These are phyloP conservation scores for Rhagoletis zephyria DNA, from an alignment of 1,140 invertebrate genomes.

Conservation along the genomic window DNA sequence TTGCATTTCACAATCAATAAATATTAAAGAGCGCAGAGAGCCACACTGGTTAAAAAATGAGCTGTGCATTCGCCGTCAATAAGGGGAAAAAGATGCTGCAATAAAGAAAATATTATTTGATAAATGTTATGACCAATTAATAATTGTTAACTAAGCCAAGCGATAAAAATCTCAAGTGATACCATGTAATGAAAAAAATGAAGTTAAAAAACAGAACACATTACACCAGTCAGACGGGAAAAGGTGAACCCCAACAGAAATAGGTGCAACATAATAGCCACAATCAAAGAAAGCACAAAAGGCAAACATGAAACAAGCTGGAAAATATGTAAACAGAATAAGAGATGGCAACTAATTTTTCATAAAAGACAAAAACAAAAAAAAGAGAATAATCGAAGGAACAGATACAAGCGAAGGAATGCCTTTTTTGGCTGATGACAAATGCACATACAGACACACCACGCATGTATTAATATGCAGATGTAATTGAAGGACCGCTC, in stretches of 20 bases:
- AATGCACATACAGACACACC: background rate
- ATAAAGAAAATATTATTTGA: constrained; percentile 60
- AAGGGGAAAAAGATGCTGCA: constrained; percentile 35
- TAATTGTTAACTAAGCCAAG: constrained; percentile 70
- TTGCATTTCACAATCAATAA: too few relatives aligned
- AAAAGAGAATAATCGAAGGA: constrained; percentile 11
- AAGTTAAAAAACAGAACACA: background rate
- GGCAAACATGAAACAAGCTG: constrained; percentile 58
- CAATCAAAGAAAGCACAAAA: constrained; percentile 53
- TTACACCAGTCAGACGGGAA: background rate
- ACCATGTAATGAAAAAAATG: constrained; percentile 16
- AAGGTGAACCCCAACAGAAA: constrained; percentile 10
- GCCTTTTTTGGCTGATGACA: background rate
- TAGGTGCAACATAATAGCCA: background rate
- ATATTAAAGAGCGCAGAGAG: background rate
- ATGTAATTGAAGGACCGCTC: background rate
- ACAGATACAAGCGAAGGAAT: background rate
- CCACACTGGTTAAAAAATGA: background rate
- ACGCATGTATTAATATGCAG: background rate
- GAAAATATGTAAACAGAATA: constrained; percentile 9
- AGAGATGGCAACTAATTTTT: constrained; percentile 41
- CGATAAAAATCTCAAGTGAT: constrained; percentile 61
- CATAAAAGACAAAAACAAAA: constrained; percentile 16
- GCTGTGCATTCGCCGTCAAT: background rate
- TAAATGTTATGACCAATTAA: constrained; percentile 72